These are phyloP conservation scores for Tetropium fuscum DNA, from an alignment of 2,888 invertebrate species.

Conservation along the genomic window DNA sequence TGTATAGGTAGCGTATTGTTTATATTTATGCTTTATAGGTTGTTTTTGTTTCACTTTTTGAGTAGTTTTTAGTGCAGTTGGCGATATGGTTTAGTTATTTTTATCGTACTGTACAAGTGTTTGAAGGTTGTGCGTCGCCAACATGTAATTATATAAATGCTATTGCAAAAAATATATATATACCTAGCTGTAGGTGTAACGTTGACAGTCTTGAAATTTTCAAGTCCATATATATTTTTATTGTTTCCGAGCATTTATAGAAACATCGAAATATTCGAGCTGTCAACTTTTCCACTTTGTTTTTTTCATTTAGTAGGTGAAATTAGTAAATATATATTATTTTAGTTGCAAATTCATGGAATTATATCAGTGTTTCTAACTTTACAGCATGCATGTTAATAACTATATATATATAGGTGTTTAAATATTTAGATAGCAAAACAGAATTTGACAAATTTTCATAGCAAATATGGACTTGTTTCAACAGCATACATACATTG, in stretches of 20 bases:
- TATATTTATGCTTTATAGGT: constrained; percentile 52
- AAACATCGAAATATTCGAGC: constrained; percentile 26
- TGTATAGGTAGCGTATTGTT: constrained; percentile 54
- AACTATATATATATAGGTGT: constrained; percentile 52
- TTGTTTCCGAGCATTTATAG: constrained; percentile 32
- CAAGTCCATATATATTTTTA: constrained; percentile 42
- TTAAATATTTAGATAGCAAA: constrained; percentile 32
- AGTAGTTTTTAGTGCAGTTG: constrained; percentile 54
- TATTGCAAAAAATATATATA: constrained; percentile 40
- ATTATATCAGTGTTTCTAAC: constrained; percentile 54
- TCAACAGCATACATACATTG: constrained; percentile 6
- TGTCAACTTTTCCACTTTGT: constrained; percentile 33
- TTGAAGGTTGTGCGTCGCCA: constrained; percentile 62
- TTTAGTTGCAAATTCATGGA: constrained; percentile 47
- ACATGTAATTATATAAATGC: constrained; percentile 50
- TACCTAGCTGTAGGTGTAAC: constrained; percentile 37
- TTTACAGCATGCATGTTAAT: constrained; percentile 49
- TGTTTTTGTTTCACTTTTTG: constrained; percentile 47
- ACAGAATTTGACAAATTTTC: not conserved
- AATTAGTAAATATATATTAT: constrained; percentile 43
- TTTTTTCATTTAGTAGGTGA: constrained; percentile 43
- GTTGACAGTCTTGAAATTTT: constrained; percentile 44
- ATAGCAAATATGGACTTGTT: not conserved
- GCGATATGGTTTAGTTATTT: constrained; percentile 57
- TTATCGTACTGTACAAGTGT: constrained; percentile 55